Percentiles rank a stretch among this genome's conserved stretches.
These are phyloP conservation scores for Cancer borealis DNA, from an alignment of 2,888 invertebrate species.

Conservation along the genomic window DNA sequence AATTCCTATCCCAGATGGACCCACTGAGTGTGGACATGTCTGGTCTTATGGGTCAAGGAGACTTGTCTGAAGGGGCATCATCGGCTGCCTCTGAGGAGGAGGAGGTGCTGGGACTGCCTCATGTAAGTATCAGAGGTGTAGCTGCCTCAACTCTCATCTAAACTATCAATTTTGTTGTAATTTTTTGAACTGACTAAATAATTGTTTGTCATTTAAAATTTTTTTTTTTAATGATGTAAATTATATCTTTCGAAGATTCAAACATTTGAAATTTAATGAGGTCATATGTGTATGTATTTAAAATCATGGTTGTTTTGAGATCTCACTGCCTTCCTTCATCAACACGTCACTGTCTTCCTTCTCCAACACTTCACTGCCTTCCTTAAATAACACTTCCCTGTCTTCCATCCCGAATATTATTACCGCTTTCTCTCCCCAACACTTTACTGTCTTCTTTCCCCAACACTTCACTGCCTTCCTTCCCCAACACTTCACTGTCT, in stretches of 20 bases:
- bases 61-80: not conserved
- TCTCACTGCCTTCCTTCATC: no score
- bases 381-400: no score
- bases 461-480: not conserved
- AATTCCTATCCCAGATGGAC: slow-evolving; percentile 51
- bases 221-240: no score
- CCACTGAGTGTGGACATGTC: slow-evolving; percentile 37
- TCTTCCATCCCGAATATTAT: no score
- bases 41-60: slow-evolving; percentile 17
- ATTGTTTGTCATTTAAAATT: not conserved
- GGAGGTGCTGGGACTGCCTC: slow-evolving; percentile 57
- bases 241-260: no score
- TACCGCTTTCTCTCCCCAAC: not conserved
- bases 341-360: no score
- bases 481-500: not conserved
- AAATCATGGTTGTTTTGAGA: no score
- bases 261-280: no score
- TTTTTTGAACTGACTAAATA: not conserved
- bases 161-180: not conserved
- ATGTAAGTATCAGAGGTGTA: slow-evolving; percentile 34
- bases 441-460: not conserved
- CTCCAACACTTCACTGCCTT: no score
- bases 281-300: no score
- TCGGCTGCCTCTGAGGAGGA: slow-evolving; percentile 36
- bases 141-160: not conserved